These are phyloP conservation scores for Piaya cayana DNA, from an alignment of 2,113 vertebrate species.

Conservation along the genomic window DNA sequence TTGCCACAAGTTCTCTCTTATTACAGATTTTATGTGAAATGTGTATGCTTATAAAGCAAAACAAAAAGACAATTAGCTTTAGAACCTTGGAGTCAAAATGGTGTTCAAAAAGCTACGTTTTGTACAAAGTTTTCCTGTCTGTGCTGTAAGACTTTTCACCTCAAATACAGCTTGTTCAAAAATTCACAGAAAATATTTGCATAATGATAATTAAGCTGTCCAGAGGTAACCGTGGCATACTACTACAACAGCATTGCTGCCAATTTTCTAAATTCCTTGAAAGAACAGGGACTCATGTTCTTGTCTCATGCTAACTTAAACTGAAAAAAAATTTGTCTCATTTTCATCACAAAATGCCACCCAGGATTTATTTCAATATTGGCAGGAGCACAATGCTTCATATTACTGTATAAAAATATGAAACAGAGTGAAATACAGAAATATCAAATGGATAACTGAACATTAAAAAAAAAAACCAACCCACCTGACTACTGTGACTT, in stretches of 20 bases:
- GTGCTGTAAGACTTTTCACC: conserved; percentile 14
- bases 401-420: not conserved
- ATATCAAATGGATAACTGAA: not conserved
- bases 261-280: conserved; percentile 46
- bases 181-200: conserved; percentile 61
- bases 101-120: conserved; percentile 22
- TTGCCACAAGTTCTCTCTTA: conserved; percentile 76
- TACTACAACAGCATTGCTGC: not conserved
- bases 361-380: not conserved
- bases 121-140: conserved; percentile 41
- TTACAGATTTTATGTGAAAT: conserved; percentile 76
- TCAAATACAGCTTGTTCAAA: conserved; percentile 40
- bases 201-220: conserved; percentile 70
- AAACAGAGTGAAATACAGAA: not conserved
- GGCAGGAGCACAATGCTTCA: not conserved
- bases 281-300: not conserved
- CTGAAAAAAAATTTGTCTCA: not conserved
- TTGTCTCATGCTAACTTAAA: conserved; percentile 13
- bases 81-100: conserved; percentile 35
- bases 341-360: conserved; percentile 15
- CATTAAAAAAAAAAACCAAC: not conserved
- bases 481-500: not conserved
- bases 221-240: conserved; percentile 53
- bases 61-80: conserved; percentile 71
- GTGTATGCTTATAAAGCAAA: conserved; percentile 58